Evolutionary conservation across 2,888 invertebrate genomes (phyloP).

Genomic region (Ceraclea dissimilis): DNA sequence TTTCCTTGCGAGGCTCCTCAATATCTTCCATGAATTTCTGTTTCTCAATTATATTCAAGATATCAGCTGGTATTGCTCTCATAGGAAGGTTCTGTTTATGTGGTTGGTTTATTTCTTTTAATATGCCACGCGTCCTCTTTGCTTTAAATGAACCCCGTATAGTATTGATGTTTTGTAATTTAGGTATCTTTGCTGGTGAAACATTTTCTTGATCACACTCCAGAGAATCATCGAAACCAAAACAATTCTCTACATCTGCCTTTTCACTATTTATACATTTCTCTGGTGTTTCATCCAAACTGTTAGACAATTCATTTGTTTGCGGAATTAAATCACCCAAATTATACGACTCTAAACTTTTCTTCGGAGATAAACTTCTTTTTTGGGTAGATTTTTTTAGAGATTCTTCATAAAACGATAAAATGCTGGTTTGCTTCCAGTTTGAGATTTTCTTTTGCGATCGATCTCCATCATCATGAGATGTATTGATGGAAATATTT

Average conservation of each 20-base stretch:
- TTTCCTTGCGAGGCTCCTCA: not conserved
- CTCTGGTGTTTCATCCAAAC: not conserved
- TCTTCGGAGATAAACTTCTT: constrained; percentile 12
- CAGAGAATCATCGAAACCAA: constrained; percentile 45
- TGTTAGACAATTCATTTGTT: not conserved
- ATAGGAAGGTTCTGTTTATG: constrained; percentile 3
- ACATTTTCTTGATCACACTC: constrained; percentile 38
- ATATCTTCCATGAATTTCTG: constrained; percentile 2
- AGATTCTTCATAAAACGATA: constrained; percentile 33
- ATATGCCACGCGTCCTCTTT: constrained; percentile 5
- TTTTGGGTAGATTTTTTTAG: constrained; percentile 19
- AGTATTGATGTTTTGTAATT: constrained; percentile 15
- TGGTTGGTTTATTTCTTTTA: constrained; percentile 15
- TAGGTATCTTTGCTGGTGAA: constrained; percentile 33
- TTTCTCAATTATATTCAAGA: constrained; percentile 9
- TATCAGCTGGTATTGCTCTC: constrained; percentile 6
- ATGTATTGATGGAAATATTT: not conserved
- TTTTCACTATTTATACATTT: constrained; percentile 2
- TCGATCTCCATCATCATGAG: not conserved
- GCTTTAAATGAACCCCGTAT: constrained; percentile 7
- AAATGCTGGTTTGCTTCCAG: constrained; percentile 43
- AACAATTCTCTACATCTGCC: constrained; percentile 32
- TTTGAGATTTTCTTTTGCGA: constrained; percentile 30
- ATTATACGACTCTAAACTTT: constrained; percentile 10
- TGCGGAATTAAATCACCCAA: constrained; percentile 9